A percentile compares a stretch with the other conserved stretches of the same genome.
phyloP scores from a whole-genome alignment of 2,888 invertebrate genomes.

The Globia sparganii region DNA sequence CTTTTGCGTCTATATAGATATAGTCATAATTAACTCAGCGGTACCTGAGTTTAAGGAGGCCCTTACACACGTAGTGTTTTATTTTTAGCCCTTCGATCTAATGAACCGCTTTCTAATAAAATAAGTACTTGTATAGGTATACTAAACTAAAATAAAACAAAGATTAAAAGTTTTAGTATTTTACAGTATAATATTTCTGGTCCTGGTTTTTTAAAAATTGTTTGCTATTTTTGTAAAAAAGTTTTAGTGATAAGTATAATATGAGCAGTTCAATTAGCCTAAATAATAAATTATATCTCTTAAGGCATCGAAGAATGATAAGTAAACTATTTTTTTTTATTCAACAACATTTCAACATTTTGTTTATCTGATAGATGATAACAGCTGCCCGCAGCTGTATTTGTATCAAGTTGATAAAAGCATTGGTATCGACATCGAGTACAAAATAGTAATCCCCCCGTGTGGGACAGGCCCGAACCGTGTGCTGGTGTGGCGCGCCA shows the following conservation, averaged over 20 bases:
- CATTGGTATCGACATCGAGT: not conserved
- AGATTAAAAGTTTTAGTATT: not conserved
- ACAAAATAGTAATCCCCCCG: constrained; percentile 74
- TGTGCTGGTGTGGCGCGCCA: constrained; percentile 83
- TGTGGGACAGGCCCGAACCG: constrained; percentile 76
- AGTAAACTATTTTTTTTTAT: not conserved
- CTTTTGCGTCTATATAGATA: constrained; percentile 82
- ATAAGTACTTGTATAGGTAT: not conserved
- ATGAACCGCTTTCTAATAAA: not conserved
- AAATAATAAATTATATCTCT: not conserved
- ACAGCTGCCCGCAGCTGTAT: constrained; percentile 23
- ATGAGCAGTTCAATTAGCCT: not conserved
- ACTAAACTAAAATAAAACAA: not conserved
- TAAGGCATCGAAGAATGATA: constrained; percentile 5
- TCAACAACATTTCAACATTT: not conserved
- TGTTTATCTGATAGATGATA: constrained; percentile 10
- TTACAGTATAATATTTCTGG: not conserved
- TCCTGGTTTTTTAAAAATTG: not conserved
- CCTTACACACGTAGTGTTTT: constrained; percentile 77
- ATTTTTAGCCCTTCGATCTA: constrained; percentile 16
- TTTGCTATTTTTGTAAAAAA: not conserved
- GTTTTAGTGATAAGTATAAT: not conserved
- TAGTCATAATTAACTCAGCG: constrained; percentile 86
- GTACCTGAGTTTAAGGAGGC: constrained; percentile 85
- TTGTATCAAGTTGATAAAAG: constrained; percentile 29